Base-by-base conservation (phyloP, 2,888 invertebrate genomes). In the Pilophorus perplexus region DNA sequence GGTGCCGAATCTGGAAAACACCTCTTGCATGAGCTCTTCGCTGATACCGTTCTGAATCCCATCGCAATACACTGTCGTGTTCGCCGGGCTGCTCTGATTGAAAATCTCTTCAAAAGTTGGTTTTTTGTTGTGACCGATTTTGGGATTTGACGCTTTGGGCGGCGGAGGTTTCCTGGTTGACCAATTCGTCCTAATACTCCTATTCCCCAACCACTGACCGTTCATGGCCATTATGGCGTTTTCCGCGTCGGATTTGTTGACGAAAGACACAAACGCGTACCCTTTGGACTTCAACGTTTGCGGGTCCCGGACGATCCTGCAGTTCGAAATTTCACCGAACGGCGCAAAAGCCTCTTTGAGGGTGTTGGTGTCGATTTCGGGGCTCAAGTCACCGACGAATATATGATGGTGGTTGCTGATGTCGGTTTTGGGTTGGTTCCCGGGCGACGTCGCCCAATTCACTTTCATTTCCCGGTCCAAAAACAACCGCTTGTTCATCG, bases 391-490 rank as follows among this genome's bases (percentile, higher is more conserved):
- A 74, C 99, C 99, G 70, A 99, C 98, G 79, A 99, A 99, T 84
- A 99, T 97, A 83, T 99, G 99, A 82, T 94, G 96, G 80, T 99
- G 99, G 79, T 96, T 93, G 80, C 95, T 96, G 72, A 96, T 97
- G 81, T 98, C 93, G 79, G 90, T 89, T 82, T 93, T 93, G 74
- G 92, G 92, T 79, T 92, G 91, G 82, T 93, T 94, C 76, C 96
- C 96, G 74, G 98, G 96, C 80, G 96, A 95, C 73, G 97, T 96
- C 75, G 98, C 98, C 98, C 98, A 99, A 83, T 98, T 99, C 78
- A 99, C 98, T 86, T 97, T 98, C 89, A 98, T 96, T 84, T 97
- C 97, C 85, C 94, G 94, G 73, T 96, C 95, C 77, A 98, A 85
- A 80, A 97, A 95, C 77, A 88, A 84, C 76, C 98, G 86, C 81